Evolutionary conservation across 2,113 vertebrate genomes (phyloP), one percentile per base, ranked within the genome.

Genomic region (Calonectris borealis): DNA sequence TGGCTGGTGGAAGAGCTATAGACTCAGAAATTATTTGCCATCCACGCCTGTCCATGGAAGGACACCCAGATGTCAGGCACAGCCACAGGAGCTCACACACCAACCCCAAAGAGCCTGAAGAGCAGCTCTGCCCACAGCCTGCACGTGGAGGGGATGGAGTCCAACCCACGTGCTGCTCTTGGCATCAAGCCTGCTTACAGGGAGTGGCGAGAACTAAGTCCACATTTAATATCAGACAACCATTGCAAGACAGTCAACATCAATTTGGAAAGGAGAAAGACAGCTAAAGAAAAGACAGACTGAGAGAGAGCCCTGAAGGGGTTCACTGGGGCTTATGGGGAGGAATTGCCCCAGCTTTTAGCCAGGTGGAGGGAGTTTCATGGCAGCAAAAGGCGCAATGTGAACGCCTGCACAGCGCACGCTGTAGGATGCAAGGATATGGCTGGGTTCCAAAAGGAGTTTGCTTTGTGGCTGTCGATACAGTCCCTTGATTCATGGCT

Each of bases 361-460:
- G 91, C 89, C 94, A 95, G 94, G 93, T 96, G 83, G 66, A 81
- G 31, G 42, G 81, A 86, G 80, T 38, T 82, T 48, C 86, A 51
- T 54, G 48, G 87, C 64, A 66, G 18, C 73, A 77, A 79, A 93
- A 94, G 65, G 54, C 64, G 0, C 46, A 40, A 24, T 26, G 54
- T 2, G 29, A 96, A 40, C 15, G 78, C 62, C 71, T 75, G 81
- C 86, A 69, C 1, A 0, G 72, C 40, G 44, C 80, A 88, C 10
- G 0, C 86, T 58, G 42, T 88, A 70, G 81, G 73, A 80, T 91
- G 55, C 51, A 34, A 93, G 52, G 86, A 95, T 68, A 71, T 91
- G 96, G 96, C 93, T 86, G 95, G 73, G 64, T 92, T 97, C 93
- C 95, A 97, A 89, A 86, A 93, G 66, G 86, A 97, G 76, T 95